phyloP scores from a whole-genome alignment of 2,113 vertebrate genomes.

The Glareola pratincola region DNA sequence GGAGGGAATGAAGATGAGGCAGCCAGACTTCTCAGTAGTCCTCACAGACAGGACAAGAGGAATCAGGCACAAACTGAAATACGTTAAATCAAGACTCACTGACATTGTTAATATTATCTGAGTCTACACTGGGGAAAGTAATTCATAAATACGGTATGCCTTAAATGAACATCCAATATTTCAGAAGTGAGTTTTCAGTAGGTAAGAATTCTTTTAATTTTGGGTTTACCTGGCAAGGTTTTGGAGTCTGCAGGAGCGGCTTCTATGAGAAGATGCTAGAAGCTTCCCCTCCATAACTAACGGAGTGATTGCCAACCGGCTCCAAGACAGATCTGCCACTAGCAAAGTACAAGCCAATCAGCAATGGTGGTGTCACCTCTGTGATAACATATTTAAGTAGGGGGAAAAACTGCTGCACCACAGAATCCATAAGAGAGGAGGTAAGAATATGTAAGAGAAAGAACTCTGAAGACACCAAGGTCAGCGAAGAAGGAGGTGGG shows the following conservation, averaged over 20 bases:
- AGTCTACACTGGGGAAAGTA: neutral
- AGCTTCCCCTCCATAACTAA: too few relatives aligned
- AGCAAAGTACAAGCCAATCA: neutral
- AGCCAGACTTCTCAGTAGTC: neutral
- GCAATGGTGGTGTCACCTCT: fast-evolving
- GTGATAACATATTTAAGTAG: neutral
- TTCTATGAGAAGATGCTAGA: neutral
- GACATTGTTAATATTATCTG: neutral
- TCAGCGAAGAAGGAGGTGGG: neutral
- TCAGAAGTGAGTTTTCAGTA: neutral
- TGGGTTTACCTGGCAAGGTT: neutral
- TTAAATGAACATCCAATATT: neutral
- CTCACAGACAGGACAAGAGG: neutral
- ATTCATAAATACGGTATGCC: neutral
- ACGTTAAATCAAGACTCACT: neutral
- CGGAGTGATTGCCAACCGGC: too few relatives aligned
- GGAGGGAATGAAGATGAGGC: neutral
- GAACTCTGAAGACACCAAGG: neutral
- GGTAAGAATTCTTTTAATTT: neutral
- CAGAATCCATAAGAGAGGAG: neutral
- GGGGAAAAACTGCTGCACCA: neutral
- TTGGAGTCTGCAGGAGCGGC: neutral
- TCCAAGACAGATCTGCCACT: neutral
- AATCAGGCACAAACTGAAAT: neutral
- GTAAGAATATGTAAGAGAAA: neutral